These are phyloP conservation scores for Aeoliscus strigatus DNA, from an alignment of 2,797 vertebrate genomes.

Conservation along the genomic window DNA sequence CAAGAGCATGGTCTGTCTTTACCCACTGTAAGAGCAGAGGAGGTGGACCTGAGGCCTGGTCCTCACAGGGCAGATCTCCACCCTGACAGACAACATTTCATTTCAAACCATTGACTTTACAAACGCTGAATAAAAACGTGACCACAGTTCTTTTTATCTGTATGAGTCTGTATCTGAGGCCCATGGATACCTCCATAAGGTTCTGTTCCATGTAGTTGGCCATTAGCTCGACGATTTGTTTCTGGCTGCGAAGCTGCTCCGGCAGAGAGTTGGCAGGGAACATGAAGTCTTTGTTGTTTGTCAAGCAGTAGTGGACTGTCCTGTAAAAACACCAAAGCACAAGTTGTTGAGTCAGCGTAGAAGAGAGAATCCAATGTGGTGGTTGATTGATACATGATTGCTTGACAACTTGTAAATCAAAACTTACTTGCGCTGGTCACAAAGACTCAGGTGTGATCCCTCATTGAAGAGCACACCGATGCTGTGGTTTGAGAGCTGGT, in stretches of 20 bases:
- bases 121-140: too few relatives aligned
- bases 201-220: constrained; percentile 97
- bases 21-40: constrained; percentile 94
- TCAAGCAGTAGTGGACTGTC: constrained; percentile 90
- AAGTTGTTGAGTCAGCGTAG: neutral
- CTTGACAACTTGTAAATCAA: neutral
- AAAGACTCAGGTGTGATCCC: constrained; percentile 90
- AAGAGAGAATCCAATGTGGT: too few relatives aligned
- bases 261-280: constrained; percentile 83
- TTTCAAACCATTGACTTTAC: too few relatives aligned
- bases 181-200: constrained; percentile 96
- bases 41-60: constrained; percentile 66
- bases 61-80: constrained; percentile 82
- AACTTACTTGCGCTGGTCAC: constrained; percentile 85
- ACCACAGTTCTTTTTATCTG: too few relatives aligned
- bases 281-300: constrained; percentile 88
- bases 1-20: constrained; percentile 93
- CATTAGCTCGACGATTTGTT: constrained; percentile 88
- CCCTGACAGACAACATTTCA: constrained; percentile 76
- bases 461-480: constrained; percentile 96
- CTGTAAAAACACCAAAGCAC: constrained; percentile 52
- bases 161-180: too few relatives aligned
- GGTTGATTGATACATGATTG: too few relatives aligned
- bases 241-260: constrained; percentile 87
- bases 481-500: constrained; percentile 92